phyloP scores from a whole-genome alignment of 1,140 invertebrate species.

The Drosophila teissieri region DNA sequence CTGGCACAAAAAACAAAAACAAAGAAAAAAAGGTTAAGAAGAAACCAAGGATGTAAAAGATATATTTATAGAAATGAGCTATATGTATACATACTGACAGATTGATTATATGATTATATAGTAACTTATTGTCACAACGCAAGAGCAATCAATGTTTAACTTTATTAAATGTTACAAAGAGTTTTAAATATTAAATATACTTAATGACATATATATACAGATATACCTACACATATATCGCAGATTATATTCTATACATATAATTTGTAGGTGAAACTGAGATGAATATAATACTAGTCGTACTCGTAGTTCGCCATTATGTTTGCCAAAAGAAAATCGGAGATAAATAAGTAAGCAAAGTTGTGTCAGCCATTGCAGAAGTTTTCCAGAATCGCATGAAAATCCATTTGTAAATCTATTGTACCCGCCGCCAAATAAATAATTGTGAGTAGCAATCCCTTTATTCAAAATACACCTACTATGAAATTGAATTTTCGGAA shows the following conservation, averaged over 20 bases:
- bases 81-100: slow-evolving; percentile 58
- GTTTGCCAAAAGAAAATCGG: slow-evolving; percentile 31
- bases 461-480: not conserved
- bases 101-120: slow-evolving; percentile 53
- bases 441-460: not conserved
- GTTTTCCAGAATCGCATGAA: too few relatives aligned
- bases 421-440: not conserved
- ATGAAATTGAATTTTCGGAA: not conserved
- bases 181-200: slow-evolving; percentile 66
- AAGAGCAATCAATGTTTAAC: slow-evolving; percentile 80
- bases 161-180: slow-evolving; percentile 76
- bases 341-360: not conserved
- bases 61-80: slow-evolving; percentile 62
- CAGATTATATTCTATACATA: slow-evolving; percentile 43
- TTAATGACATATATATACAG: slow-evolving; percentile 27
- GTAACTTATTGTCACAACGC: slow-evolving; percentile 77
- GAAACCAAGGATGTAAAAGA: slow-evolving; percentile 23
- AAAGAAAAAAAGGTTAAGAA: slow-evolving; percentile 12
- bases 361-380: slow-evolving; percentile 13
- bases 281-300: slow-evolving; percentile 44
- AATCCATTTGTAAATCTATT: slow-evolving; percentile 14
- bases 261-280: slow-evolving; percentile 39
- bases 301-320: slow-evolving; percentile 48
- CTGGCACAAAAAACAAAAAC: too few relatives aligned
- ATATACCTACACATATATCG: slow-evolving; percentile 34